A percentile compares a stretch with the other conserved stretches of the same genome.
Evolutionary conservation across 1,140 invertebrate genomes (phyloP).

Genomic region (Melipona quadrifasciata): DNA sequence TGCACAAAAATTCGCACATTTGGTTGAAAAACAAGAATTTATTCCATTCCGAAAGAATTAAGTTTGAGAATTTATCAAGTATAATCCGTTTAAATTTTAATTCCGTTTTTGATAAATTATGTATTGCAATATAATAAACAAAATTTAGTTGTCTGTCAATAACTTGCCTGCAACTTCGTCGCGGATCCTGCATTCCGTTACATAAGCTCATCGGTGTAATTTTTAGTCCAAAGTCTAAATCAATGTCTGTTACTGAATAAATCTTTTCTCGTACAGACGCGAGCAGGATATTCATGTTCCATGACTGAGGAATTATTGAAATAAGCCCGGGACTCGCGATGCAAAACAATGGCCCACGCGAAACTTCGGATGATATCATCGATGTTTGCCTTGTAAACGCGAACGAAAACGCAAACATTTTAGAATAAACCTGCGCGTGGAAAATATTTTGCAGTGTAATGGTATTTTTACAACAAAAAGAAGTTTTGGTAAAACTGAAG

Average conservation of each 20-base stretch:
- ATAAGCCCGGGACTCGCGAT: neutral
- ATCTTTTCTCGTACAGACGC: too few relatives aligned
- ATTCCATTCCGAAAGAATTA: too few relatives aligned
- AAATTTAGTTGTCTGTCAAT: too few relatives aligned
- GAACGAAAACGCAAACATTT: neutral
- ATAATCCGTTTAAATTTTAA: too few relatives aligned
- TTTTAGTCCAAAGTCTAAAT: neutral
- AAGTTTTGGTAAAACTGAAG: neutral
- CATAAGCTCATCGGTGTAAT: neutral
- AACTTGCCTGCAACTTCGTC: too few relatives aligned
- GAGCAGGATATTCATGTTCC: neutral
- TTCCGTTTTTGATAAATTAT: too few relatives aligned
- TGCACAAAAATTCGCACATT: too few relatives aligned
- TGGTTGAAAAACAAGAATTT: too few relatives aligned
- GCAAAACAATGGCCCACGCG: conserved; percentile 11
- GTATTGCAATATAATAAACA: too few relatives aligned
- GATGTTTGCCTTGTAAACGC: neutral
- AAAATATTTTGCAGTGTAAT: neutral
- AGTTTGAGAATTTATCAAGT: too few relatives aligned
- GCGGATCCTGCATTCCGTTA: neutral
- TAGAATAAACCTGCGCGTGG: neutral
- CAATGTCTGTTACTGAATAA: neutral
- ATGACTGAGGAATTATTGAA: neutral
- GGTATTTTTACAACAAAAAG: neutral
- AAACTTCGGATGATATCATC: neutral